Base-by-base conservation (phyloP, 2,113 vertebrate genomes). In the Hirundichthys speculiger region DNA sequence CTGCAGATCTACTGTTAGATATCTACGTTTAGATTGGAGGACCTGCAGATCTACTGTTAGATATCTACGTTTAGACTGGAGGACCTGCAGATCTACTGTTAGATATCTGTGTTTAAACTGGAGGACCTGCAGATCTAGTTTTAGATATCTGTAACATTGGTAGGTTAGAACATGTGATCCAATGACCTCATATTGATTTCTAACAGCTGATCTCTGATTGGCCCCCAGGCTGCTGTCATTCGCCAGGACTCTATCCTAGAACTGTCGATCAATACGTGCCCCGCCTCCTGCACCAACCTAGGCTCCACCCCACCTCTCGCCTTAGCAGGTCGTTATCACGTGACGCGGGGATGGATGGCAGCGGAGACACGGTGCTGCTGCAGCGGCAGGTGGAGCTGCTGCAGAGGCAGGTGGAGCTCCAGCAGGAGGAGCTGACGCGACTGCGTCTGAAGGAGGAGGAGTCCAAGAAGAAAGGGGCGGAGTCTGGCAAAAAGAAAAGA, bases 231-330 rank as follows among this genome's bases (percentile, higher is more conserved):
- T 0, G 89, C 92, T 1, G 94, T 96, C 53, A 91, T 94, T 41
- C 92, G 92, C 53, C 96, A 97, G 87, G 96, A 97, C 79, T 94
- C 94, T 0, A 46, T 94, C 60, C 80, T 97, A 82, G 94, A 95
- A 76, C 85, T 94, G 14, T 92, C 90, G 3, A 22, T 86, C 30
- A 90, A 82, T 0, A 16, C 69, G 14, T 58, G 50, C 2, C 39
- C 70, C 1, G 10, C 64, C 20, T 53, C 80, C 0, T 45, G 69
- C n/a, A 24, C 60, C 22, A 13, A 11, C 6, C 18, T 77, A 0
- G 19, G 75, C 21, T 43, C 76, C 2, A 15, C 52, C 61, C 57
- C 84, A 3, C 30, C 30, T 78, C 82, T 12, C 88, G 90, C 45
- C 79, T 94, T 24, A 67, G 68, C n/a, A 92, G 94, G 0, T 92